Evolutionary conservation across 2,797 vertebrate species (phyloP), one percentile per base, ranked within the genome.

Genomic region (Threskiornis aethiopicus): DNA sequence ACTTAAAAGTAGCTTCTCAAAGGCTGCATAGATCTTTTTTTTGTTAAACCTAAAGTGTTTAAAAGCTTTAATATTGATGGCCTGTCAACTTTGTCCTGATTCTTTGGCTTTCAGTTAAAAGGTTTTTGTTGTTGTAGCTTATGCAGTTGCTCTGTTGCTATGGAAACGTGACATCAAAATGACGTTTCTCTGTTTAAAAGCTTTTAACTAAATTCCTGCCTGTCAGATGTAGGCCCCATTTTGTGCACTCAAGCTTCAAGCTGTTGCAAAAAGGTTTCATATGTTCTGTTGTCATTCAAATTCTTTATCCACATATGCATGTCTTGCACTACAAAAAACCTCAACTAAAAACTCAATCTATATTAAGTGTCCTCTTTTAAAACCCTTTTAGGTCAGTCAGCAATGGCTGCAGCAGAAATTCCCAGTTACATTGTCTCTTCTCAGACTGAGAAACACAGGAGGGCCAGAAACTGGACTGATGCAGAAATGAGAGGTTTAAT

Each of bases 121-220:
- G 99, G 99, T 99, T 99, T 99, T 99, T 99, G 99, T 99, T 99
- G 98, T 98, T 98, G 98, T 98, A 98, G 97, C 97, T 98, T 98
- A 98, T 98, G 99, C 98, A 98, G 98, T 99, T 98, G 98, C 98
- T 98, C 98, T 96, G 99, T 99, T 99, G 98, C 99, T 99, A 99
- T 97, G 99, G 99, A 98, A 99, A 99, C 99, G 98, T 99, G 99
- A 99, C 99, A 99, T 99, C 99, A 99, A 98, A 93, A 99, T 99
- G 99, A 99, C 99, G 99, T 99, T 98, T 98, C 97, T 98, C 98
- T 98, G 98, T 99, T 99, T 99, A 99, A 99, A 99, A 99, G 99
- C 99, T 99, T 99, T 99, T 99, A 99, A 99, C 99, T 99, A 99
- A 99, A 99, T 99, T 99, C 98, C 99, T 99, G 98, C 98, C 98